These are phyloP conservation scores for Agrypnia vestita DNA, from an alignment of 1,140 invertebrate genomes.

Conservation along the genomic window DNA sequence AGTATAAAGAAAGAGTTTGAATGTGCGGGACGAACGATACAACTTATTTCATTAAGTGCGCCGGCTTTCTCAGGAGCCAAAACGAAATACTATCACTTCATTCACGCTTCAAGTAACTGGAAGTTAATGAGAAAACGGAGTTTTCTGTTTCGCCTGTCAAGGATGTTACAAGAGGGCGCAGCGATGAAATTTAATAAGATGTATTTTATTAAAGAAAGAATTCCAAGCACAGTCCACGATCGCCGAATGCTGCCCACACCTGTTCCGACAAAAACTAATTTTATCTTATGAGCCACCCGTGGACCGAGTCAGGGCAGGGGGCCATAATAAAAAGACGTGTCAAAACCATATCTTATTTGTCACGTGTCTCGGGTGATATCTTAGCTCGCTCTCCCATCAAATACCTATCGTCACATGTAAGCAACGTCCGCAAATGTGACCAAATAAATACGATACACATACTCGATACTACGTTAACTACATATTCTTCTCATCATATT, in stretches of 20 bases:
- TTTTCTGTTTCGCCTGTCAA: constrained; percentile 2
- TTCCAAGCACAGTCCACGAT: background rate
- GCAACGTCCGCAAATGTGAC: no score
- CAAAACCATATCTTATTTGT: no score
- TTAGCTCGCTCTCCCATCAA: no score
- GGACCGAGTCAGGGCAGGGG: no score
- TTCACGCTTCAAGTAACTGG: constrained; percentile 17
- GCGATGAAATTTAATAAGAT: background rate
- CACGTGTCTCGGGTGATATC: no score
- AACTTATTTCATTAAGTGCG: constrained; percentile 5
- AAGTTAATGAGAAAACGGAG: constrained; percentile 36
- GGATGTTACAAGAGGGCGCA: no score
- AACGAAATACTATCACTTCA: constrained; percentile 30
- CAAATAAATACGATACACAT: no score
- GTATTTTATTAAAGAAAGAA: background rate
- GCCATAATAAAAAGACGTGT: no score
- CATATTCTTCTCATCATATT: no score
- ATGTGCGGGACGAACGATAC: background rate
- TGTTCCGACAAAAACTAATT: background rate
- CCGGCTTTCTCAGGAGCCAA: constrained; percentile 1
- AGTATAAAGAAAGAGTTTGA: no score
- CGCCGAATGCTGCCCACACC: background rate
- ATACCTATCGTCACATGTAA: no score
- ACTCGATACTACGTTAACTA: no score
- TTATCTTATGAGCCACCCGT: background rate